phyloP scores from a whole-genome alignment of 2,888 invertebrate species.

The Seira musarum region DNA sequence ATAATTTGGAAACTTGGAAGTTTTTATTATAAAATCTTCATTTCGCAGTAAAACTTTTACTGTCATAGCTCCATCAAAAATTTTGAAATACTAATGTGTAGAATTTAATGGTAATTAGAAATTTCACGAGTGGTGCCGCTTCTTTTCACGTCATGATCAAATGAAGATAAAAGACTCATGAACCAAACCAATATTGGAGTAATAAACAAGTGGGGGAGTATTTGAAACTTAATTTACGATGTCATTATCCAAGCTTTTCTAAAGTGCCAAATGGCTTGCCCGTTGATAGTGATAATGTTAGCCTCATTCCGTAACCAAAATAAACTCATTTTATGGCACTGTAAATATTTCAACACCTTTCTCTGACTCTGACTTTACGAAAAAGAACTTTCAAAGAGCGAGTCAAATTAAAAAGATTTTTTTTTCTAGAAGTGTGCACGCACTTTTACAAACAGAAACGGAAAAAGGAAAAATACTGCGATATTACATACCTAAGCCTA shows the following conservation, averaged over 20 bases:
- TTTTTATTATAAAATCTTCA: too few relatives aligned
- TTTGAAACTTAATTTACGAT: slow-evolving; percentile 29
- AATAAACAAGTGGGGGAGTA: background rate
- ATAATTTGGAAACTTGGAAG: too few relatives aligned
- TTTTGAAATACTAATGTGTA: too few relatives aligned
- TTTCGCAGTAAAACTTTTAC: too few relatives aligned
- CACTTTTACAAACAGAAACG: background rate
- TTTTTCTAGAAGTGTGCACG: background rate
- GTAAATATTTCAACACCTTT: slow-evolving; percentile 44
- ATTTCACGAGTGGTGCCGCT: too few relatives aligned
- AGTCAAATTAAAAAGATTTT: background rate
- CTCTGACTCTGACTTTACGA: background rate
- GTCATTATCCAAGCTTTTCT: slow-evolving; percentile 34
- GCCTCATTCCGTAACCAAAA: slow-evolving; percentile 48
- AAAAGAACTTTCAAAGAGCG: background rate
- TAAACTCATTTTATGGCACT: slow-evolving; percentile 44
- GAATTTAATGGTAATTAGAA: too few relatives aligned
- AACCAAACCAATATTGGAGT: too few relatives aligned
- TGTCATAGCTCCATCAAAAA: too few relatives aligned
- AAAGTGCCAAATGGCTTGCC: slow-evolving; percentile 46
- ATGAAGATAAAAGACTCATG: too few relatives aligned
- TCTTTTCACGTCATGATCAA: too few relatives aligned
- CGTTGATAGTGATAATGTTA: slow-evolving; percentile 45
- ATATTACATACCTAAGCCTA: background rate
- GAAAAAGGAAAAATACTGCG: background rate